Evolutionary conservation across 2,888 invertebrate genomes (phyloP).

Genomic region (Apodemia zela): DNA sequence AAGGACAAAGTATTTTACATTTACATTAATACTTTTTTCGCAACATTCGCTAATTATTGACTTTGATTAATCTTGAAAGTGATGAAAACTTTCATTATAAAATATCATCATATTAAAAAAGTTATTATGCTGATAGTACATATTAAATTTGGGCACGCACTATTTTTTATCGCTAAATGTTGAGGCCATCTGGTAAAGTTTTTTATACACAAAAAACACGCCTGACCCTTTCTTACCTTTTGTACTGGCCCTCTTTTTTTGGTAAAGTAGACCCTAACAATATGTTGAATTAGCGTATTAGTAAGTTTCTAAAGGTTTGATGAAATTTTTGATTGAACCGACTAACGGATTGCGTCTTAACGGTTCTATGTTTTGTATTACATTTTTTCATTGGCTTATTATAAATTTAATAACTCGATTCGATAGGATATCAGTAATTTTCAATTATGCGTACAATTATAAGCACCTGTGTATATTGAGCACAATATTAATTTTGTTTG

Average conservation of each 20-base stretch:
- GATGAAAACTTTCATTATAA: too few species aligned
- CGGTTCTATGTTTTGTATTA: conserved; percentile 49
- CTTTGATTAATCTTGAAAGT: too few species aligned
- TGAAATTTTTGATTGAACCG: conserved; percentile 76
- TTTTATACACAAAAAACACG: conserved; percentile 70
- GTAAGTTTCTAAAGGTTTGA: conserved; percentile 71
- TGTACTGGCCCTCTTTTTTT: conserved; percentile 69
- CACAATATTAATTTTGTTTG: conserved; percentile 18
- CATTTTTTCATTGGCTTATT: conserved; percentile 35
- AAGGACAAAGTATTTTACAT: too few species aligned
- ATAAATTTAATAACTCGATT: conserved; percentile 47
- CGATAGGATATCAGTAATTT: conserved; percentile 30
- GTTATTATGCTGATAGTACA: conserved; percentile 49
- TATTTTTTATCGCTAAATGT: conserved; percentile 75
- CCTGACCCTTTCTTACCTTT: conserved; percentile 79
- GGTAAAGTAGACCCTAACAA: conserved; percentile 62
- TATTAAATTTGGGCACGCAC: conserved; percentile 68
- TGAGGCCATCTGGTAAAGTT: conserved; percentile 74
- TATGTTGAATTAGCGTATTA: conserved; percentile 79
- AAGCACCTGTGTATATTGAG: conserved; percentile 26
- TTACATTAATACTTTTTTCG: too few species aligned
- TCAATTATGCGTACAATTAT: conserved; percentile 19
- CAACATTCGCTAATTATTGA: too few species aligned
- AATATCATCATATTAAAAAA: too few species aligned
- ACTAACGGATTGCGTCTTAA: conserved; percentile 73